A percentile compares a stretch with the other conserved stretches of the same genome.
These are phyloP conservation scores for Ichneumon xanthorius DNA, from an alignment of 2,888 invertebrate species.

Conservation along the genomic window DNA sequence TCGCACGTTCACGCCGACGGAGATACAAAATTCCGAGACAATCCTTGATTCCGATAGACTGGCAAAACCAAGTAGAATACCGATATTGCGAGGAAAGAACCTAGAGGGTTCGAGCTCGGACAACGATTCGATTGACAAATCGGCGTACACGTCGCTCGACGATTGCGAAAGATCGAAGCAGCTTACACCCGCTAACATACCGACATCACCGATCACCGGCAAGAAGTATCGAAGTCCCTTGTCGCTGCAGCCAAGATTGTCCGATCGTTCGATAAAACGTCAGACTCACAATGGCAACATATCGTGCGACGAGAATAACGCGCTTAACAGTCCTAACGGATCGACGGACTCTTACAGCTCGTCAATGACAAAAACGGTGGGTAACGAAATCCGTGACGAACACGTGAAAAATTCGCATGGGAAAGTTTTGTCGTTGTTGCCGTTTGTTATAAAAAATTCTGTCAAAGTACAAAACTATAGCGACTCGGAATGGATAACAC, in stretches of 20 bases:
- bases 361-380: constrained; percentile 45
- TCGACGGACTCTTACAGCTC: constrained; percentile 55
- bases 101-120: constrained; percentile 74
- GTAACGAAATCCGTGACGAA: constrained; percentile 46
- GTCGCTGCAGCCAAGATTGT: constrained; percentile 74
- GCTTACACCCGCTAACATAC: constrained; percentile 71
- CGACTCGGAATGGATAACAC: constrained; percentile 74
- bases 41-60: constrained; percentile 73
- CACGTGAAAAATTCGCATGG: constrained; percentile 40
- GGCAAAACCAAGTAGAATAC: constrained; percentile 80
- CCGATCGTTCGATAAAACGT: constrained; percentile 71
- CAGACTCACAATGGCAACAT: constrained; percentile 72
- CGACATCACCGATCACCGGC: constrained; percentile 81
- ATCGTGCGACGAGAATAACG: constrained; percentile 68
- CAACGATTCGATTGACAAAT: constrained; percentile 75
- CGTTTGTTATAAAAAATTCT: constrained; percentile 54
- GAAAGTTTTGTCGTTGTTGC: constrained; percentile 37
- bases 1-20: constrained; percentile 30
- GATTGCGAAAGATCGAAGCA: constrained; percentile 70
- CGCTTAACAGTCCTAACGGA: constrained; percentile 56
- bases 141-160: constrained; percentile 72
- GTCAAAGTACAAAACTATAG: constrained; percentile 70
- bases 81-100: constrained; percentile 78
- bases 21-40: constrained; percentile 55
- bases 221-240: constrained; percentile 81